phyloP scores from a whole-genome alignment of 92 coral and sea anemone genomes.

The Porites lobata region DNA sequence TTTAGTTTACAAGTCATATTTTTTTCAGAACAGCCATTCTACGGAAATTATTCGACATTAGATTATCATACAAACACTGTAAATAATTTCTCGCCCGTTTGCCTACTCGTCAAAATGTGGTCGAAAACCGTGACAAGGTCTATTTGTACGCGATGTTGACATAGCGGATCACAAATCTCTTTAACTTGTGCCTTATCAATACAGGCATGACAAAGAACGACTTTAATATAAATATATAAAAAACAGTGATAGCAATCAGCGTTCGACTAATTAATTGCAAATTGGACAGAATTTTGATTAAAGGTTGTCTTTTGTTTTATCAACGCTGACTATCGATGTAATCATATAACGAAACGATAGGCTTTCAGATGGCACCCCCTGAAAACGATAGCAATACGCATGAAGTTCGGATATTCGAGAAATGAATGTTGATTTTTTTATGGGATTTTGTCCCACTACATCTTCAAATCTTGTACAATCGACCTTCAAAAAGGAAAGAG shows the following conservation, averaged over 20 bases:
- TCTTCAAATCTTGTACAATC: too few species aligned
- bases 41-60: too few species aligned
- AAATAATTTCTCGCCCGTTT: too few species aligned
- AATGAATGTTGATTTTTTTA: too few species aligned
- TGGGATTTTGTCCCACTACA: too few species aligned
- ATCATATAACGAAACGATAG: not conserved
- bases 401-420: not conserved
- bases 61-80: too few species aligned
- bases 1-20: too few species aligned
- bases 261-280: conserved; percentile 33
- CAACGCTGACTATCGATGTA: conserved; percentile 26
- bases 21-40: too few species aligned
- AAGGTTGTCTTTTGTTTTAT: not conserved
- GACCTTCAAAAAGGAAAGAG: too few species aligned
- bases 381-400: not conserved
- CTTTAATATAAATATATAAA: not conserved
- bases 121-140: too few species aligned
- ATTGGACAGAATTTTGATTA: conserved; percentile 16
- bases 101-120: too few species aligned
- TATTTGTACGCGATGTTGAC: conserved; percentile 15
- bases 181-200: not conserved
- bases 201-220: conserved; percentile 24
- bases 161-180: conserved; percentile 22
- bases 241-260: not conserved
- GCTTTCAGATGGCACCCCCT: not conserved